A percentile compares a stretch with the other conserved stretches of the same genome.
Evolutionary conservation across 1,140 invertebrate species (phyloP).

Genomic region (Archivesica marissinica): DNA sequence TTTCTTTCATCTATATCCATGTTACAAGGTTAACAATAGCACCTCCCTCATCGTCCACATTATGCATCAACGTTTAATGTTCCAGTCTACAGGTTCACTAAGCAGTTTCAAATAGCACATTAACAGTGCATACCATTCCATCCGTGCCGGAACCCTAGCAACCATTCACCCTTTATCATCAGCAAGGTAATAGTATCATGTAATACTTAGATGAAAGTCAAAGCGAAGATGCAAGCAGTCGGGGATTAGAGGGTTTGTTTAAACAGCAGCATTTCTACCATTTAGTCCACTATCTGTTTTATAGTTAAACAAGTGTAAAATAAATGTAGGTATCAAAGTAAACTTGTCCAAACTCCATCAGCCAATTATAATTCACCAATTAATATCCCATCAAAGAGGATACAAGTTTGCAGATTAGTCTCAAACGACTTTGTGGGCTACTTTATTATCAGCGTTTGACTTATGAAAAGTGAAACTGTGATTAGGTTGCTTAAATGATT

Average conservation of each 20-base stretch:
- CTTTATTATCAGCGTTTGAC: constrained; percentile 26
- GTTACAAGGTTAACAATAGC: too few species aligned
- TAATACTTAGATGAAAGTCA: constrained; percentile 59
- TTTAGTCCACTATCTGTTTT: constrained; percentile 56
- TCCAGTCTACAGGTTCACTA: background rate
- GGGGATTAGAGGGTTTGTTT: constrained; percentile 55
- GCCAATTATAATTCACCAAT: constrained; percentile 47
- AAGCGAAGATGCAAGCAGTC: constrained; percentile 22
- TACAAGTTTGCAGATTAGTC: background rate
- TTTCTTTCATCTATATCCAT: too few species aligned
- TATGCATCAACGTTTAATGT: too few species aligned
- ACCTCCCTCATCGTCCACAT: too few species aligned
- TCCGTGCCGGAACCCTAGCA: background rate
- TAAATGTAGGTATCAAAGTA: constrained; percentile 46
- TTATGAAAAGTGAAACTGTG: constrained; percentile 37
- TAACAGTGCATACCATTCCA: background rate
- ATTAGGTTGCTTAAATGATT: constrained; percentile 30
- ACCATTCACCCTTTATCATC: constrained; percentile 1
- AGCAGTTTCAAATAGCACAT: background rate
- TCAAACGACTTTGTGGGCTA: background rate
- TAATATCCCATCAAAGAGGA: constrained; percentile 59
- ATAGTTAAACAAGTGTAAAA: constrained; percentile 54
- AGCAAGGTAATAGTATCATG: constrained; percentile 43
- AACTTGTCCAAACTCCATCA: constrained; percentile 45
- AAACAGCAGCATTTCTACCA: constrained; percentile 56